Conservation (phyloP, 2,113 vertebrate genomes). For the Microcebus griseorufus region DNA sequence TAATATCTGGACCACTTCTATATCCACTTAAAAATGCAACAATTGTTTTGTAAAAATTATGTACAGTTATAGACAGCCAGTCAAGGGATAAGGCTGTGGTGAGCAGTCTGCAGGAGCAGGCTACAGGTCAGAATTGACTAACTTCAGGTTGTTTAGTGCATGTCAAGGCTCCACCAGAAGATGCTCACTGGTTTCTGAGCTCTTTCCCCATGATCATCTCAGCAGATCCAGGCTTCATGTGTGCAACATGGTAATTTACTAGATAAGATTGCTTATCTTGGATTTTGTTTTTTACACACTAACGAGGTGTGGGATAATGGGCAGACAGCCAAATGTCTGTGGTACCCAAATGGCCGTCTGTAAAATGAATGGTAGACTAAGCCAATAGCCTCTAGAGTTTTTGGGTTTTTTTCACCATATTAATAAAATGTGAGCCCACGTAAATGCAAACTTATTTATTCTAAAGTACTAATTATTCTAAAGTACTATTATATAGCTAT, state of each 20-base stretch:
- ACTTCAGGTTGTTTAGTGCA: not conserved
- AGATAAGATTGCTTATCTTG: not conserved
- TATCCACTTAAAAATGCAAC: not conserved
- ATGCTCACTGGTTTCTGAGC: not conserved
- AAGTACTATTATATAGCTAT: not conserved
- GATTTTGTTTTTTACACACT: not conserved
- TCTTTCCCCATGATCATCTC: not conserved
- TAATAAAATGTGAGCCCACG: not conserved
- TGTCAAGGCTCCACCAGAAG: fast-evolving
- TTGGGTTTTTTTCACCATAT: not conserved
- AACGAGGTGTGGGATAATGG: not conserved
- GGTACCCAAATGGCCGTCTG: not conserved
- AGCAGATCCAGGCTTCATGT: not conserved
- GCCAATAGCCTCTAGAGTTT: not conserved
- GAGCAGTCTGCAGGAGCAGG: no score
- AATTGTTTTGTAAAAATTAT: not conserved
- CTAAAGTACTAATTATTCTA: not conserved
- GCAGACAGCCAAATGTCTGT: not conserved
- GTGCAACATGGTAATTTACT: not conserved
- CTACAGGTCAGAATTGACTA: not conserved
- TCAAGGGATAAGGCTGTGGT: not conserved
- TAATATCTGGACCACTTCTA: not conserved
- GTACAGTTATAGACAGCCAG: not conserved
- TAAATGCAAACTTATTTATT: not conserved
- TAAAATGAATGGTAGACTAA: not conserved